Evolutionary conservation across 2,113 vertebrate species (phyloP), one percentile per base, ranked within the genome.

Genomic region (Trematocara unimaculatum): DNA sequence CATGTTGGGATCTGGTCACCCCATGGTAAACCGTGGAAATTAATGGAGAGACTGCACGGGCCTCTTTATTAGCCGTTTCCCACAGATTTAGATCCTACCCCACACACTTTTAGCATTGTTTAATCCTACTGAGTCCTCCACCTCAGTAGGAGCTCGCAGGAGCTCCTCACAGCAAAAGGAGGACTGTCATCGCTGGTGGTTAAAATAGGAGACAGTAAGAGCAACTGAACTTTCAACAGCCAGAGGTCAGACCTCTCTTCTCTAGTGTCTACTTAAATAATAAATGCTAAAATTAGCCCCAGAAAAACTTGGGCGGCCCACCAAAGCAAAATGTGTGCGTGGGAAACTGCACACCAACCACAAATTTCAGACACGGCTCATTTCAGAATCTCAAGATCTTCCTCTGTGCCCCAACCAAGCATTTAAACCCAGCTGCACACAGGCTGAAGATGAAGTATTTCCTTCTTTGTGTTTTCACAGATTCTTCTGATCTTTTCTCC

Each of bases 291-390:
- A 74, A 17, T 29, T 17, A 47, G 20, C 42, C 40, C 10, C 3
- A 40, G 62, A 67, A 40, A 67, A 20, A 67, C 62, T 38, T 64
- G 60, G 18, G n/a, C 7, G 0, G 2, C 64, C 35, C 35, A 23
- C n/a, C n/a, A 23, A 70, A 70, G n/a, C 14, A 45, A 42, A 70
- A 15, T 26, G 5, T 7, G 7, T 47, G 4, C 0, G 0, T 47
- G 40, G 40, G 23, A 74, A 74, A 74, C 14, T 29, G 67, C 20
- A 58, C 17, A 49, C 17, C 1, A 18, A 1, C 47, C 7, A 18
- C 17, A 33, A 47, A 47, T 45, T 45, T 74, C 23, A 74, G 67
- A 74, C 67, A 74, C 1, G 2, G 20, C 67, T 47, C 14, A 47
- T 74, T 74, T 74, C 40, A 74, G 9, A 47, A 47, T 74, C 40